Percentiles rank a stretch among this genome's conserved stretches.
These are phyloP conservation scores for Parazoanthus swiftii DNA, from an alignment of 92 coral and sea anemone species.

Conservation along the genomic window DNA sequence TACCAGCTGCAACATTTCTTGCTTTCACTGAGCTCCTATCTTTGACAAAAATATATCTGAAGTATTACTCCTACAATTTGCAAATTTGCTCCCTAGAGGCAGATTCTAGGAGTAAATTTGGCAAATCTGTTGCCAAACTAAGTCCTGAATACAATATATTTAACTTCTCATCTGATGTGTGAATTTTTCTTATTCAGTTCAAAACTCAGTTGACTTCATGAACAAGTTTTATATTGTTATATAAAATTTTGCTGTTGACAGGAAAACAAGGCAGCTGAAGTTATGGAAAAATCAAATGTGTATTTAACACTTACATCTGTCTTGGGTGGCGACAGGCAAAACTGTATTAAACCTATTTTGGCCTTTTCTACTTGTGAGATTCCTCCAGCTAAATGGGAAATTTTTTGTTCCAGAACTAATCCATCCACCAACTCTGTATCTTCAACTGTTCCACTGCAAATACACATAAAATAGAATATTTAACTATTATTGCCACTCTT, in stretches of 20 bases:
- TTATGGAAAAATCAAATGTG: not conserved
- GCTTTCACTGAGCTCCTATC: too few species aligned
- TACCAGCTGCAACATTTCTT: too few species aligned
- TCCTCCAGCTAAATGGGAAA: constrained; percentile 96
- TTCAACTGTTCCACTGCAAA: constrained; percentile 91
- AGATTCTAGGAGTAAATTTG: not conserved
- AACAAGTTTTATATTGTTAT: too few species aligned
- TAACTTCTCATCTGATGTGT: too few species aligned
- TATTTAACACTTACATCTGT: constrained; percentile 77
- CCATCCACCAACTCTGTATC: constrained; percentile 98
- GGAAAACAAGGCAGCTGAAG: not conserved
- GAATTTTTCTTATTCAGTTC: too few species aligned
- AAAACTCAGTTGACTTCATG: too few species aligned
- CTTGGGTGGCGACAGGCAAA: constrained; percentile 96
- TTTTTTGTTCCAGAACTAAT: constrained; percentile 92
- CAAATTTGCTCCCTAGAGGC: not conserved
- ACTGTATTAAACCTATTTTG: constrained; percentile 92
- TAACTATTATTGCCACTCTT: too few species aligned
- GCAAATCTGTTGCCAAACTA: not conserved
- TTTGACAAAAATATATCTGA: too few species aligned
- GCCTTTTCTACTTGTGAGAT: constrained; percentile 96
- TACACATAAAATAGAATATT: constrained; percentile 4
- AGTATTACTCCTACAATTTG: not conserved
- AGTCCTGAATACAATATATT: too few species aligned
- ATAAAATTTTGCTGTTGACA: too few species aligned